A percentile compares a stretch with the other conserved stretches of the same genome.
These are phyloP conservation scores for Argyra leucocephala DNA, from an alignment of 2,888 invertebrate species.

Conservation along the genomic window DNA sequence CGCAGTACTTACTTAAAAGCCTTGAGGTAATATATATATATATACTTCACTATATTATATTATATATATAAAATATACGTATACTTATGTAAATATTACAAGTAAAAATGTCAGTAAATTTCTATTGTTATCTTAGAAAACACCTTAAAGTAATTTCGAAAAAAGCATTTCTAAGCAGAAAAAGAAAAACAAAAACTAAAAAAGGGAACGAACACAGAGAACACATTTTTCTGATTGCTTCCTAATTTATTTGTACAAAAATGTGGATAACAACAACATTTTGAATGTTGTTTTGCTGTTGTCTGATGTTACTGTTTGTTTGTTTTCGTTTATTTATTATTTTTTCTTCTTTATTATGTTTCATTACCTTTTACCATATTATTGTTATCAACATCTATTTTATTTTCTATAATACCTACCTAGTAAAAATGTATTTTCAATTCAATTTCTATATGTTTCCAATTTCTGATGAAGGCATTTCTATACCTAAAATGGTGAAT, in stretches of 20 bases:
- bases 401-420: neutral
- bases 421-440: no score
- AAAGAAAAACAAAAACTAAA: neutral
- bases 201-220: neutral
- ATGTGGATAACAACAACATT: neutral
- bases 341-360: neutral
- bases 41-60: neutral
- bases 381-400: neutral
- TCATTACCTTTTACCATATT: neutral
- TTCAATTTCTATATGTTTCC: no score
- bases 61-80: neutral
- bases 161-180: neutral
- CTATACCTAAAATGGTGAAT: no score
- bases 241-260: conserved; percentile 6
- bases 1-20: no score
- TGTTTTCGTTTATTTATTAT: neutral
- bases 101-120: neutral
- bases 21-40: neutral
- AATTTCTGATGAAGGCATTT: no score
- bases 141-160: neutral
- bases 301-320: neutral
- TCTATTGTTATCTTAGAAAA: neutral
- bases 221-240: conserved; percentile 6
- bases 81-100: neutral
- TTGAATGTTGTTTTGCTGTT: neutral